Conservation (phyloP, 2,113 vertebrate genomes). For the Labeo rohita region DNA sequence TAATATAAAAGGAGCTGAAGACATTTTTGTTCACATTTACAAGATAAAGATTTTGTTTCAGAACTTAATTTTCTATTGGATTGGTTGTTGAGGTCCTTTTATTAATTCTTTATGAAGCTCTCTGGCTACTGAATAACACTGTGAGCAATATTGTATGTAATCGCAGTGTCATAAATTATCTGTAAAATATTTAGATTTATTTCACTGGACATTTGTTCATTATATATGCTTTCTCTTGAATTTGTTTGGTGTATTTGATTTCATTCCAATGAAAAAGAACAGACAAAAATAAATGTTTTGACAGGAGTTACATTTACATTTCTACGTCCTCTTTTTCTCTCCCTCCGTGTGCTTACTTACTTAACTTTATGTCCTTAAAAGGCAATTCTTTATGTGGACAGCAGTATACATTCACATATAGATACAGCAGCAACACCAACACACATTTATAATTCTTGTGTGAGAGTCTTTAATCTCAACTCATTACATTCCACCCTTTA, state of each 20-base stretch:
- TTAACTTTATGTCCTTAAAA: no score
- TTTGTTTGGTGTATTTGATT: conserved; percentile 37
- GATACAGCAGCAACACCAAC: no score
- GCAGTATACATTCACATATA: no score
- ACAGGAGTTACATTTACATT: not conserved
- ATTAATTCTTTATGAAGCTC: not conserved
- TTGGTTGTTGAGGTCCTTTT: not conserved
- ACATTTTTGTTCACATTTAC: not conserved
- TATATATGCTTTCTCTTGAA: not conserved
- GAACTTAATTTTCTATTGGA: not conserved
- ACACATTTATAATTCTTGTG: no score
- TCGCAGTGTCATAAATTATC: not conserved
- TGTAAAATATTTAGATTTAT: conserved; percentile 12
- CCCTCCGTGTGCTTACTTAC: not conserved
- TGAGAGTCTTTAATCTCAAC: not conserved
- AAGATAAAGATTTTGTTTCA: not conserved
- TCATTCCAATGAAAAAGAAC: not conserved
- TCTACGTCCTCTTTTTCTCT: not conserved
- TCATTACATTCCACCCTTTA: not conserved
- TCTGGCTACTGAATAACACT: not conserved
- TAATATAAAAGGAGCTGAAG: not conserved
- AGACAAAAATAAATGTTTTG: not conserved
- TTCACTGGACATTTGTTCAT: not conserved
- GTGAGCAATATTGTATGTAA: not conserved
- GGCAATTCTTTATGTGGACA: no score